These are phyloP conservation scores for Amphiprion percula DNA, from an alignment of 2,113 vertebrate genomes.

Conservation along the genomic window DNA sequence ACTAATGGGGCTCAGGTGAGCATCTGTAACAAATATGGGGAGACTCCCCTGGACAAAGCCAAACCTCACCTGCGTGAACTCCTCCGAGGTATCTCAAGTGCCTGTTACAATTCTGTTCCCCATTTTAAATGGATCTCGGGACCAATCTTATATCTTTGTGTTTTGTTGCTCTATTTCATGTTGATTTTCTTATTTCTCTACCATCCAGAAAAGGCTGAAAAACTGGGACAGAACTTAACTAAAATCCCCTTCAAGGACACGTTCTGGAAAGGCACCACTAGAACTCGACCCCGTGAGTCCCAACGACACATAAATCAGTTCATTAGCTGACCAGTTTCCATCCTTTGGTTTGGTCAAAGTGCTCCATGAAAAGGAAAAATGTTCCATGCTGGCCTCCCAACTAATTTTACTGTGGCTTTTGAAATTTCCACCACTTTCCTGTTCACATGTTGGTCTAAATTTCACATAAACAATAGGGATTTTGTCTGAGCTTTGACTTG, in stretches of 20 bases:
- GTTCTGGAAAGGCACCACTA: constrained; percentile 99
- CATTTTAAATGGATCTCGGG: neutral
- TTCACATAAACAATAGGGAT: constrained; percentile 3
- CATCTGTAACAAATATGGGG: constrained; percentile 96
- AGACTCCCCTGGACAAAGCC: constrained; percentile 95
- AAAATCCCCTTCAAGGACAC: constrained; percentile 97
- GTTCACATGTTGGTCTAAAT: neutral
- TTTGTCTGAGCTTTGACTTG: constrained; percentile 13
- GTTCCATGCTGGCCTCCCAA: neutral
- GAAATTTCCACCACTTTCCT: constrained; percentile 7
- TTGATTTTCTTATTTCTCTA: neutral
- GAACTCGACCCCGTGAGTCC: constrained; percentile 94
- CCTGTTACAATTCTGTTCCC: too few species aligned
- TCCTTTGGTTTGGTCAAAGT: neutral
- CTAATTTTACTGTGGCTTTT: constrained; percentile 1
- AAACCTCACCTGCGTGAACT: constrained; percentile 91
- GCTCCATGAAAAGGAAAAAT: constrained; percentile 13
- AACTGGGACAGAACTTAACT: constrained; percentile 93
- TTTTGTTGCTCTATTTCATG: neutral
- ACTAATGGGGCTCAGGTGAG: constrained; percentile 91
- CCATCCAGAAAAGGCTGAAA: constrained; percentile 92
- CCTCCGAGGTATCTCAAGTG: constrained; percentile 85
- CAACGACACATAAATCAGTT: constrained; percentile 9
- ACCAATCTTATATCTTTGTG: neutral
- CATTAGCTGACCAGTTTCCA: constrained; percentile 28